Percentiles rank a stretch among this genome's conserved stretches.
phyloP scores from a whole-genome alignment of 2,113 vertebrate species.

The Elgaria multicarinata region DNA sequence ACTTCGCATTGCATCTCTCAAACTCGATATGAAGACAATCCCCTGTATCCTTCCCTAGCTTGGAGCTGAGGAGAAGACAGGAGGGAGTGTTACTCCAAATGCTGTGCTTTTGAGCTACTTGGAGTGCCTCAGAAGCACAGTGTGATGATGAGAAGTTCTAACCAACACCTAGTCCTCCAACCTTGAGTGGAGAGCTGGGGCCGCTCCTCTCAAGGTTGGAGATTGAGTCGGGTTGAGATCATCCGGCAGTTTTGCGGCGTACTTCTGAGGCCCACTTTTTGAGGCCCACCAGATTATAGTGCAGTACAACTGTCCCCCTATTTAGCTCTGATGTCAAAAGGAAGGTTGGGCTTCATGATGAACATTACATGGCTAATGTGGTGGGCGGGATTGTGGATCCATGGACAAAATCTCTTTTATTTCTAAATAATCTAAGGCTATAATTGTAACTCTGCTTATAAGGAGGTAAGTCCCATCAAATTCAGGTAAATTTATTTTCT shows the following conservation, averaged over 20 bases:
- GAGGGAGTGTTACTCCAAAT: background rate
- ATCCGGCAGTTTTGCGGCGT: background rate
- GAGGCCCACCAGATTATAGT: background rate
- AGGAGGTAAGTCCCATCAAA: background rate
- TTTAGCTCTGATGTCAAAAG: background rate
- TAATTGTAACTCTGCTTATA: background rate
- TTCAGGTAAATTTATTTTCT: background rate
- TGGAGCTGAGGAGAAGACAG: background rate
- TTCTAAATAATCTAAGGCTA: background rate
- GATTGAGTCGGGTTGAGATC: background rate
- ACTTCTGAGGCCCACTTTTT: background rate
- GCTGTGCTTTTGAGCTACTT: background rate
- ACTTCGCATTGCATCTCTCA: no score
- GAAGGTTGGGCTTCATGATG: background rate
- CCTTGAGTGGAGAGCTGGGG: background rate
- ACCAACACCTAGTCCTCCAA: no score
- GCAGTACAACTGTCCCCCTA: background rate
- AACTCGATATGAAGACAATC: background rate
- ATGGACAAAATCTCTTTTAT: background rate
- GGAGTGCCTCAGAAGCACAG: background rate
- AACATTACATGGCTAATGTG: background rate
- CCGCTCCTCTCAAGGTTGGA: background rate
- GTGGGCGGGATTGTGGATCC: background rate
- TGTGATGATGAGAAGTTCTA: background rate
- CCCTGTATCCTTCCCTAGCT: no score